Percentiles rank a stretch among this genome's conserved stretches.
Conservation (phyloP, 2,113 vertebrate genomes). For the Cisticola juncidis region DNA sequence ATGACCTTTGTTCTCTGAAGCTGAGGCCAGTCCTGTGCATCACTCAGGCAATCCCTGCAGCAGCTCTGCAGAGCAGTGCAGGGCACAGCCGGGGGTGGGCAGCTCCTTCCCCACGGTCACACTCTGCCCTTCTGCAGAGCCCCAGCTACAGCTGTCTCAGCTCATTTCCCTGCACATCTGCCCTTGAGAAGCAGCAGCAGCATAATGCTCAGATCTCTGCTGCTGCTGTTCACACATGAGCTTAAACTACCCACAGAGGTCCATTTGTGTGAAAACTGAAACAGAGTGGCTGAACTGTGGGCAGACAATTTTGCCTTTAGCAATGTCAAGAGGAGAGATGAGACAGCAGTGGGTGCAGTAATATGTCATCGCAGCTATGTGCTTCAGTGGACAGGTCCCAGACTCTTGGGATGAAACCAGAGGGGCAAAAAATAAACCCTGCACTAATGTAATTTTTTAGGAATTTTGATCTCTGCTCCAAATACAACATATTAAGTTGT, state of each 20-base stretch:
- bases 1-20: neutral
- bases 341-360: neutral
- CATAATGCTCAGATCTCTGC: neutral
- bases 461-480: neutral
- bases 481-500: neutral
- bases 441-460: neutral
- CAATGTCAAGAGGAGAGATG: neutral
- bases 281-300: neutral
- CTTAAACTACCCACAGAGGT: neutral
- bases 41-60: neutral
- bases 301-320: neutral
- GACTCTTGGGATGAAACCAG: neutral
- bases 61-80: neutral
- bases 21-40: fast-evolving
- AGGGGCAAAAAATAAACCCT: neutral
- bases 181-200: neutral
- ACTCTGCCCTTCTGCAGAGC: neutral
- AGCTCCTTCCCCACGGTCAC: neutral
- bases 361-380: neutral
- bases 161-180: neutral
- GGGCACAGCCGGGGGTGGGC: fast-evolving
- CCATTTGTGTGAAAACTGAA: neutral
- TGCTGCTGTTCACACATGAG: neutral
- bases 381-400: neutral
- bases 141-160: neutral